Evolutionary conservation across 2,888 invertebrate genomes (phyloP).

Genomic region (Xestia xanthographa): DNA sequence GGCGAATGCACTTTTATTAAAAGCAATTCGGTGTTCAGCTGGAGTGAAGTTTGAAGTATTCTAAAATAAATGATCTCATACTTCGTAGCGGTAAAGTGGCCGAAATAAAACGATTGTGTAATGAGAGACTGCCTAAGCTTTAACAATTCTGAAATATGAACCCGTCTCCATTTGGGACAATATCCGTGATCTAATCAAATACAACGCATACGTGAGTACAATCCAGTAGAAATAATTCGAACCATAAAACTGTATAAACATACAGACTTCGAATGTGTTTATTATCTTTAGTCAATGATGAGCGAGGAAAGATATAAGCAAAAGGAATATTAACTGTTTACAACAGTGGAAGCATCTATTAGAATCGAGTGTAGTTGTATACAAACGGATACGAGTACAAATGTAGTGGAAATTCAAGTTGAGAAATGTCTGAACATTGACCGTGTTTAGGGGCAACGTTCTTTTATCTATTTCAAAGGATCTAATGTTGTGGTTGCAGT

Average conservation of each 20-base stretch:
- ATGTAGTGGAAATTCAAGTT: constrained; percentile 76
- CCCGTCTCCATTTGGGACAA: constrained; percentile 47
- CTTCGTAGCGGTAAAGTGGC: constrained; percentile 35
- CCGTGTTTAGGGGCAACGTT: constrained; percentile 69
- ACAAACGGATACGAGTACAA: constrained; percentile 70
- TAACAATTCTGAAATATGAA: constrained; percentile 60
- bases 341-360: constrained; percentile 59
- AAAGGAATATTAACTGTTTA: constrained; percentile 62
- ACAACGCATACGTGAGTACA: constrained; percentile 35
- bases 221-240: constrained; percentile 42
- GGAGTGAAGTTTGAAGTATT: constrained; percentile 30
- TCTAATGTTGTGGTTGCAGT: constrained; percentile 59
- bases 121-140: constrained; percentile 61
- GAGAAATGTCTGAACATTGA: constrained; percentile 72
- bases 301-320: constrained; percentile 51
- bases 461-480: constrained; percentile 71
- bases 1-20: constrained; percentile 51
- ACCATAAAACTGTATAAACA: constrained; percentile 58
- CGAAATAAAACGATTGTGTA: constrained; percentile 60
- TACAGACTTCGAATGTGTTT: constrained; percentile 61
- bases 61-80: constrained; percentile 54
- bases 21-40: constrained; percentile 52
- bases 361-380: constrained; percentile 54
- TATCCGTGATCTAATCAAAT: constrained; percentile 54
- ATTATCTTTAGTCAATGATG: constrained; percentile 61